A percentile compares a stretch with the other conserved stretches of the same genome.
These are phyloP conservation scores for Acanthochromis polyacanthus DNA, from an alignment of 2,113 vertebrate species.

Conservation along the genomic window DNA sequence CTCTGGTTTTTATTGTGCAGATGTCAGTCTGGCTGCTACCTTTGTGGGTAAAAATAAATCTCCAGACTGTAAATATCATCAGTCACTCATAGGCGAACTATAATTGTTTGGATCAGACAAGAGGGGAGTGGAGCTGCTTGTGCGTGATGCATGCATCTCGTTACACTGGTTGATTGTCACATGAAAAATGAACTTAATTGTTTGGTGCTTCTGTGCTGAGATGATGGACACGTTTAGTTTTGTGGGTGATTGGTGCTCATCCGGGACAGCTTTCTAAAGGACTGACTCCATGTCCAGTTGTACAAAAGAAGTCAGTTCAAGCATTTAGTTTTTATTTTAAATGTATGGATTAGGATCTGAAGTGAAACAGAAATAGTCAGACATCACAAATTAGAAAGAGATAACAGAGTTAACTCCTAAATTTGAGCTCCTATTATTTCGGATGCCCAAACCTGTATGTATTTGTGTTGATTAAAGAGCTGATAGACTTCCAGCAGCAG, in stretches of 20 bases:
- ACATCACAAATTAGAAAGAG: slow-evolving; percentile 7
- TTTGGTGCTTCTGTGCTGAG: slow-evolving; percentile 1
- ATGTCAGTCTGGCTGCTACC: slow-evolving; percentile 35
- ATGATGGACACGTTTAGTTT: slow-evolving; percentile 12
- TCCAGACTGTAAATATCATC: slow-evolving; percentile 60
- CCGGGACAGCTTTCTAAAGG: not conserved
- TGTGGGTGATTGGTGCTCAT: not conserved
- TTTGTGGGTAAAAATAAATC: slow-evolving; percentile 47
- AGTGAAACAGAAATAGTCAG: slow-evolving; percentile 1
- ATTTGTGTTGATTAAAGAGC: slow-evolving; percentile 46
- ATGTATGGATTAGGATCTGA: not conserved
- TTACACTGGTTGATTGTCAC: slow-evolving; percentile 33
- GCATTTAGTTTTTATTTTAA: not conserved
- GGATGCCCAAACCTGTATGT: slow-evolving; percentile 18
- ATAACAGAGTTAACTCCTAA: not conserved
- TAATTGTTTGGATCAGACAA: slow-evolving; percentile 40
- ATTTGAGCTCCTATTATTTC: slow-evolving; percentile 22
- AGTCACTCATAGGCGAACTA: slow-evolving; percentile 45
- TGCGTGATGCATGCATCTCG: slow-evolving; percentile 33
- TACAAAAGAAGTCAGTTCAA: not conserved
- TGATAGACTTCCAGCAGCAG: slow-evolving; percentile 29
- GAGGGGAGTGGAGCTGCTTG: slow-evolving; percentile 28
- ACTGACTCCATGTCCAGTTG: not conserved
- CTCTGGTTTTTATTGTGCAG: slow-evolving; percentile 11
- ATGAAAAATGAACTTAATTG: slow-evolving; percentile 22